Evolutionary conservation across 2,797 vertebrate genomes (phyloP).

Genomic region (Diplodus puntazzo): DNA sequence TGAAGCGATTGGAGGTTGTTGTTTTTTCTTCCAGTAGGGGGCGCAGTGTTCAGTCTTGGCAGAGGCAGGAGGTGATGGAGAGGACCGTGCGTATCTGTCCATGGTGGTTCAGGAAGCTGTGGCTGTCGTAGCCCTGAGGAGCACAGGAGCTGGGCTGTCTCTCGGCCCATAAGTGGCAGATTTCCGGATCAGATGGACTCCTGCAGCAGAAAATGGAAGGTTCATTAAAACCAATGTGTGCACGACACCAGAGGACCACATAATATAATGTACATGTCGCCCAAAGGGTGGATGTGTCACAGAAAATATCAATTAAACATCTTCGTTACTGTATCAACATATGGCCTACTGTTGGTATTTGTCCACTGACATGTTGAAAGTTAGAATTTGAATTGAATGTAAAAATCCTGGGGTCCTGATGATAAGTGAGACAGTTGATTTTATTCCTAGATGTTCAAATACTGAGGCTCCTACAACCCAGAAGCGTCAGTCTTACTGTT

Average conservation of each 20-base stretch:
- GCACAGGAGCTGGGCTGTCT: conserved; percentile 71
- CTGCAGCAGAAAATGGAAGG: conserved; percentile 61
- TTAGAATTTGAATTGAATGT: too few relatives aligned
- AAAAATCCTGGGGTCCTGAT: too few relatives aligned
- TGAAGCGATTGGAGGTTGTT: not conserved
- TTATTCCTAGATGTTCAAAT: too few relatives aligned
- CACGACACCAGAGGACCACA: not conserved
- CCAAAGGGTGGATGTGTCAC: too few relatives aligned
- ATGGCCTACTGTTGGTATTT: not conserved
- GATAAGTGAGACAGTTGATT: too few relatives aligned
- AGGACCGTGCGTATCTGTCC: conserved; percentile 68
- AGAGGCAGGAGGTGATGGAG: conserved; percentile 82
- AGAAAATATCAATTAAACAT: not conserved
- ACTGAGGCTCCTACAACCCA: too few relatives aligned
- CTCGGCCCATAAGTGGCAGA: conserved; percentile 80
- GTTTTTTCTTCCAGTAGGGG: conserved; percentile 49
- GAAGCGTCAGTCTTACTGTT: too few relatives aligned
- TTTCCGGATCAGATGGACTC: conserved; percentile 68
- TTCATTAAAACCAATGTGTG: conserved; percentile 6
- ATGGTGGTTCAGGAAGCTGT: conserved; percentile 78
- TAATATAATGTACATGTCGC: rapidly evolving
- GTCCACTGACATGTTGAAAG: not conserved
- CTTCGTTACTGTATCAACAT: not conserved
- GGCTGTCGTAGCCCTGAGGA: conserved; percentile 73
- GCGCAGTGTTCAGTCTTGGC: conserved; percentile 69